Percentiles rank a stretch among this genome's conserved stretches.
phyloP scores from a whole-genome alignment of 2,113 vertebrate genomes.

The Chaenogobius annularis region DNA sequence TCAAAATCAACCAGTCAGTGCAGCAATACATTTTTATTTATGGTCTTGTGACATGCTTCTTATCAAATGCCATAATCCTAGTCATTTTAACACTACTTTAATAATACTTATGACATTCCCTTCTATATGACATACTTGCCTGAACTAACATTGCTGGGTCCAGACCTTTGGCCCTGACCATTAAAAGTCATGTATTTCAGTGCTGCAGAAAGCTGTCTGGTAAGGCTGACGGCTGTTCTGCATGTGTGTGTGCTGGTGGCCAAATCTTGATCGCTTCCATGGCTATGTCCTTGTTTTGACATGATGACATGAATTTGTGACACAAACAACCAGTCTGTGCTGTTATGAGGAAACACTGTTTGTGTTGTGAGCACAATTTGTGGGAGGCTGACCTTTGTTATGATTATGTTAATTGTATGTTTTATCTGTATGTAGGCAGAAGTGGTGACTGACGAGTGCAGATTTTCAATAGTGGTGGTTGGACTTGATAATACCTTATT shows the following conservation, averaged over 20 bases:
- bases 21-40: no score
- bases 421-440: not conserved
- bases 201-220: not conserved
- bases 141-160: not conserved
- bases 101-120: not conserved
- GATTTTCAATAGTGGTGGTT: not conserved
- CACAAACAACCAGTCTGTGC: not conserved
- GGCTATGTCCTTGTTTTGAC: not conserved
- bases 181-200: not conserved
- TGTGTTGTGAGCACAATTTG: not conserved
- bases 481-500: not conserved
- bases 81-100: not conserved
- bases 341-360: not conserved
- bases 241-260: not conserved
- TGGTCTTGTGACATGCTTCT: no score
- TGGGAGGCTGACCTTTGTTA: not conserved
- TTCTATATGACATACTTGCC: not conserved
- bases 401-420: slow-evolving; percentile 1
- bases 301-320: slow-evolving; percentile 1
- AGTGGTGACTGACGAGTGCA: not conserved
- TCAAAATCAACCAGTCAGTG: no score
- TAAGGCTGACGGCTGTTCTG: not conserved
- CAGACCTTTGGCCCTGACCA: not conserved
- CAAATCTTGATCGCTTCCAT: not conserved
- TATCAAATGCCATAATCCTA: not conserved